phyloP scores from a whole-genome alignment of 2,888 invertebrate species.

The Oeneis ivallda region DNA sequence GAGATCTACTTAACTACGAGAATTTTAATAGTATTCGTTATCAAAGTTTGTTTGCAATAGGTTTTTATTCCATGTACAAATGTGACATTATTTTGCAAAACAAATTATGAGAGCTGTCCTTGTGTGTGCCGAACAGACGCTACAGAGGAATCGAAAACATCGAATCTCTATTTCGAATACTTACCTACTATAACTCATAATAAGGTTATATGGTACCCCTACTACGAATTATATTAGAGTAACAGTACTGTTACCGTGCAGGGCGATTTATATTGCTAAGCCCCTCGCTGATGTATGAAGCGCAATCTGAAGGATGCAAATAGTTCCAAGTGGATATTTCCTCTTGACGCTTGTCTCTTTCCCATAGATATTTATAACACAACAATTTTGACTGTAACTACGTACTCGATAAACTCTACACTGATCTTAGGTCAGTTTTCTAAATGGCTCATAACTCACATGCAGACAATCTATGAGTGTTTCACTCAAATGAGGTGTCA shows the following conservation, averaged over 20 bases:
- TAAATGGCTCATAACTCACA: not conserved
- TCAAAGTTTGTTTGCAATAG: no score
- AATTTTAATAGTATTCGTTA: no score
- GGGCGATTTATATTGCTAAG: slow-evolving; percentile 40
- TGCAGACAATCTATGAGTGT: no score
- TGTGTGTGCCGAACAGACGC: not conserved
- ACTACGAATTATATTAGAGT: not conserved
- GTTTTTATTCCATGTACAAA: not conserved
- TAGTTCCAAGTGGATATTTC: slow-evolving; percentile 66
- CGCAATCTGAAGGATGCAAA: slow-evolving; percentile 63
- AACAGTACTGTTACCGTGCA: slow-evolving; percentile 32
- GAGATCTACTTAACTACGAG: no score
- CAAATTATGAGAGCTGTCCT: not conserved
- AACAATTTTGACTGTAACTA: not conserved
- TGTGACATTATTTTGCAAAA: not conserved
- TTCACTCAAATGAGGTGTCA: no score
- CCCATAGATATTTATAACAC: slow-evolving; percentile 31
- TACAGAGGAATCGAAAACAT: no score
- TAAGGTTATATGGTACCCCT: no score
- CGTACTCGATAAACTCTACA: not conserved
- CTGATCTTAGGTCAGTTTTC: slow-evolving; percentile 6
- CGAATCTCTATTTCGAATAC: no score
- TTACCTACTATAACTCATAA: no score
- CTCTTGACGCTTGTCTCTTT: slow-evolving; percentile 50
- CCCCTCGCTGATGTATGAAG: slow-evolving; percentile 49